Conservation (phyloP, 2,888 invertebrate genomes). For the Oeneis ivallda region DNA sequence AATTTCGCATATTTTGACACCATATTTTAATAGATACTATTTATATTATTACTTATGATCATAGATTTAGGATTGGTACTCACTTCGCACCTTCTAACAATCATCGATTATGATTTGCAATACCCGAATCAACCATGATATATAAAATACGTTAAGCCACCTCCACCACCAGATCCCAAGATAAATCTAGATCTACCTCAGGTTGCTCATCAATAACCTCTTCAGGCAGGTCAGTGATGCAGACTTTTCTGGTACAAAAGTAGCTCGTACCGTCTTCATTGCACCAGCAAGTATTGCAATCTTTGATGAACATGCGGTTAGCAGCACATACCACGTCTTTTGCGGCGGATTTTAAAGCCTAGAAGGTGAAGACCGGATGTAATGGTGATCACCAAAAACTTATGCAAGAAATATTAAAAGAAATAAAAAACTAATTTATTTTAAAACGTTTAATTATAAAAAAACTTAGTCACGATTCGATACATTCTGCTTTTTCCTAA, state of each 20-base stretch:
- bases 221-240: conserved; percentile 57
- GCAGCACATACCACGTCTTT: conserved; percentile 64
- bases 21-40: no score
- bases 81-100: no score
- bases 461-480: neutral
- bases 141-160: neutral
- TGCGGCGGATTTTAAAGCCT: conserved; percentile 46
- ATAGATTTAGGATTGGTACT: no score
- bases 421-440: neutral
- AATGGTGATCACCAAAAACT: neutral
- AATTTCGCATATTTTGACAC: no score
- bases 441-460: neutral
- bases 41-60: no score
- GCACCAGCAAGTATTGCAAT: conserved; percentile 78
- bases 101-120: no score
- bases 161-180: neutral
- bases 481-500: neutral
- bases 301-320: conserved; percentile 71
- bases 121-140: neutral
- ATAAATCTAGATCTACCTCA: conserved; percentile 47
- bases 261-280: conserved; percentile 75
- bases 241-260: conserved; percentile 74
- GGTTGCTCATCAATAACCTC: conserved; percentile 51
- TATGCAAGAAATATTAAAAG: neutral
- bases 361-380: conserved; percentile 17